These are phyloP conservation scores for Peromyscus eremicus DNA, from an alignment of 2,797 vertebrate species.

Conservation along the genomic window DNA sequence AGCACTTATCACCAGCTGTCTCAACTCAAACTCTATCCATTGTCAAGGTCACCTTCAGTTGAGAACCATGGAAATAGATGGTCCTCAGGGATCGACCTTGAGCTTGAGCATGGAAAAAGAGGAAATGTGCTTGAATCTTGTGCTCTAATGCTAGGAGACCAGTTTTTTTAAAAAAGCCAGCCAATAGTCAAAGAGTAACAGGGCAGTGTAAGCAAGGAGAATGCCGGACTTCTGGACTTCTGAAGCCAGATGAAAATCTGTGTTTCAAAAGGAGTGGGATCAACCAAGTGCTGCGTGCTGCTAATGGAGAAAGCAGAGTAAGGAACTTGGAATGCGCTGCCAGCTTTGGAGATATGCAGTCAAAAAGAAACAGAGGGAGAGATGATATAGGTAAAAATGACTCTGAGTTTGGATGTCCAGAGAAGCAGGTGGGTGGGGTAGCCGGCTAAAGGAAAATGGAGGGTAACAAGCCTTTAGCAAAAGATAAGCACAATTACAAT, in stretches of 20 bases:
- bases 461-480: neutral
- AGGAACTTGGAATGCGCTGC: neutral
- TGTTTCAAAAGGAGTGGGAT: neutral
- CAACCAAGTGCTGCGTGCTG: neutral
- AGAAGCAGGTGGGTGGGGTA: neutral
- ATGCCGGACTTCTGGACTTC: neutral
- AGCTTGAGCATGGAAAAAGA: neutral
- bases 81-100: neutral
- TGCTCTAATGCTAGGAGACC: neutral
- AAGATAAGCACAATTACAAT: neutral
- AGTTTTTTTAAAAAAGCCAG: neutral
- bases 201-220: neutral
- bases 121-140: neutral
- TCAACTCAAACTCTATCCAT: constrained; percentile 10
- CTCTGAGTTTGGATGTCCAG: neutral
- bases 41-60: neutral
- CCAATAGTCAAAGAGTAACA: neutral
- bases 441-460: neutral
- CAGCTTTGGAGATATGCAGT: neutral
- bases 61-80: neutral
- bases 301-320: neutral
- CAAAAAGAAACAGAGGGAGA: neutral
- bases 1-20: neutral
- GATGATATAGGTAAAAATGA: neutral
- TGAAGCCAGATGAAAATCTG: neutral